Base-by-base conservation (phyloP, 2,888 invertebrate genomes). In the Aphidius colemani region DNA sequence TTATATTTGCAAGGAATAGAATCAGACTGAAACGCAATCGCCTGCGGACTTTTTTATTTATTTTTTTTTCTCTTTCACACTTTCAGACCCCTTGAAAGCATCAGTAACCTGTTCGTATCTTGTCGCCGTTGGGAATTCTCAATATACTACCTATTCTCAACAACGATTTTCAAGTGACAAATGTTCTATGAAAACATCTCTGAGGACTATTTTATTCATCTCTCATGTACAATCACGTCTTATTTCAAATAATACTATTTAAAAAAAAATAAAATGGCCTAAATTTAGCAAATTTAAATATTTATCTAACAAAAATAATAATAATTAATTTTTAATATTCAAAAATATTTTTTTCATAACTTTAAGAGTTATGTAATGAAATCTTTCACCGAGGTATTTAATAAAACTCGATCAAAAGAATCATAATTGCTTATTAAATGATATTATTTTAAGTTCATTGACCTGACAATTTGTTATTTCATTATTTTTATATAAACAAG, bases 121-220 rank as follows among this genome's bases (percentile, higher is more conserved):
- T 53, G 46, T 46, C 61, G 61, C 61, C 61, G 61, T 61, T 61
- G 61, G 61, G 61, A 53, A 55, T 48, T 55, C 55, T 43, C 55
- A 13, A 11, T 55, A 13, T 55, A 48, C 18, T 53, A 61, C 48
- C 41, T 48, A 43, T 41, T 50, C 43, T 43, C 49, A 30, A 56
- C 44, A 51, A 59, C 43, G 55, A n/a, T 13, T 56, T 45, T 56
- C 9, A 13, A 43, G 45, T 44, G 44, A 59, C 30, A 30, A 30
- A 30, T 30, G 30, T 30, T 30, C 30, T 30, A 30, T 5, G 30
- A 30, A 30, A 30, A 30, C 50, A 62, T 63, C 63, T 58, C 46
- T 8, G 13, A 45, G 45, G 55, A 10, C n/a, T 48, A 53, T 58
- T 63, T 46, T 39, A 63, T 63, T 46, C 39, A 7, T 51, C 53